Percentiles rank a stretch among this genome's conserved stretches.
Evolutionary conservation across 1,140 invertebrate species (phyloP).

Genomic region (Tetranychus cinnabarinus): DNA sequence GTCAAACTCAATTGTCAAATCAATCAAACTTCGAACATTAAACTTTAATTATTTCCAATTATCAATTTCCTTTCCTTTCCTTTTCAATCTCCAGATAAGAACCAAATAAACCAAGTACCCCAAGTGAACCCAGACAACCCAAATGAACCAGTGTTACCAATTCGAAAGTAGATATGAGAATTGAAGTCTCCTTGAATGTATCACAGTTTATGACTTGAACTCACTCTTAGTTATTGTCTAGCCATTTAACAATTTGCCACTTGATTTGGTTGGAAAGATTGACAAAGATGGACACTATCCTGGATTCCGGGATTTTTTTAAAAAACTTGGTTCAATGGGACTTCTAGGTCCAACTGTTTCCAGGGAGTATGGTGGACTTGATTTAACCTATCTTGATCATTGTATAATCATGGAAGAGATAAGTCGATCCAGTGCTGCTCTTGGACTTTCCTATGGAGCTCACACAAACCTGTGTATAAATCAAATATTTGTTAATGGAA

Average conservation of each 20-base stretch:
- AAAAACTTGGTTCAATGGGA: constrained; percentile 66
- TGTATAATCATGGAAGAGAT: constrained; percentile 83
- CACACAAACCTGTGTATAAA: constrained; percentile 96
- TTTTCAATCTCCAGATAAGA: no score
- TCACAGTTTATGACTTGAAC: no score
- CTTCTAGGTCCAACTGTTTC: constrained; percentile 70
- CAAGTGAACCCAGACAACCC: no score
- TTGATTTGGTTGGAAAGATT: constrained; percentile 4
- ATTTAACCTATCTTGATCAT: constrained; percentile 71
- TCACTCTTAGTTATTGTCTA: no score
- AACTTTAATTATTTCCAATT: no score
- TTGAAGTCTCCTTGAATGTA: no score
- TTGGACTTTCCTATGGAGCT: constrained; percentile 81
- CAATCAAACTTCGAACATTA: no score
- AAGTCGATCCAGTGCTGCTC: constrained; percentile 51
- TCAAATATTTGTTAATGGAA: constrained; percentile 83
- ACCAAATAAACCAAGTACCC: no score
- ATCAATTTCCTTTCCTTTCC: no score
- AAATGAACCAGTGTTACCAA: no score
- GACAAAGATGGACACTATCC: constrained; percentile 1
- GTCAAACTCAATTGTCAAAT: no score
- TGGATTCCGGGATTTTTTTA: constrained; percentile 44
- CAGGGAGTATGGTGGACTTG: constrained; percentile 72
- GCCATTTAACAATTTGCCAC: not conserved
- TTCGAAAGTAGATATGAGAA: no score